Evolutionary conservation across 2,113 vertebrate species (phyloP).

Genomic region (Regulus satrapa): DNA sequence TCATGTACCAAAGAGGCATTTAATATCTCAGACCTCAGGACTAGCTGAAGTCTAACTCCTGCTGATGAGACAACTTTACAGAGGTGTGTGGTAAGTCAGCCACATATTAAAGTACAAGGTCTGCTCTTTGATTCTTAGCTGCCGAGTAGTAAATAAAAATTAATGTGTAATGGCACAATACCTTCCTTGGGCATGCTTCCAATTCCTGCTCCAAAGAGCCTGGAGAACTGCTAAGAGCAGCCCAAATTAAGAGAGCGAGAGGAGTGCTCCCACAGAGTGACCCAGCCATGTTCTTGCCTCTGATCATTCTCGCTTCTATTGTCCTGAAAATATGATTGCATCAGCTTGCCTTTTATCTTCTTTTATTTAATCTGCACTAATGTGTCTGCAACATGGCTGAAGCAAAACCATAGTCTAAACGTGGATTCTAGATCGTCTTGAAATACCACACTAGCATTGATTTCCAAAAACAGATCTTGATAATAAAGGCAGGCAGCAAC

Average conservation of each 20-base stretch:
- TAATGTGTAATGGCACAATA: not conserved
- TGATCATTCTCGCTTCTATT: not conserved
- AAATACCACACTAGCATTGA: not conserved
- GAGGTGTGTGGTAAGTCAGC: not conserved
- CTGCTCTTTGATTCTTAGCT: not conserved
- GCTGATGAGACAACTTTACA: not conserved
- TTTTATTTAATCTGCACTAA: not conserved
- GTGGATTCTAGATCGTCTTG: not conserved
- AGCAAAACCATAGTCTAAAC: not conserved
- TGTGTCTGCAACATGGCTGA: not conserved
- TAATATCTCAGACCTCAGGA: not conserved
- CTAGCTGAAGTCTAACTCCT: not conserved
- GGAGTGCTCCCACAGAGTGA: not conserved
- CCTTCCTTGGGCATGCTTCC: not conserved
- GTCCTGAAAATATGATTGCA: not conserved
- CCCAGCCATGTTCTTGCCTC: not conserved
- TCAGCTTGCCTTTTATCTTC: conserved; percentile 21
- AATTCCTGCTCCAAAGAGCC: not conserved
- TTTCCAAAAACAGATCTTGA: not conserved
- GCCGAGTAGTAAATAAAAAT: not conserved
- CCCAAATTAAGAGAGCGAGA: not conserved
- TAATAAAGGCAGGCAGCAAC: not conserved
- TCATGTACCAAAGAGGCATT: not conserved
- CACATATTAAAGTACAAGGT: not conserved
- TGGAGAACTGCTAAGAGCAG: conserved; percentile 4